phyloP scores from a whole-genome alignment of 2,113 vertebrate genomes.

The Bungarus multicinctus region DNA sequence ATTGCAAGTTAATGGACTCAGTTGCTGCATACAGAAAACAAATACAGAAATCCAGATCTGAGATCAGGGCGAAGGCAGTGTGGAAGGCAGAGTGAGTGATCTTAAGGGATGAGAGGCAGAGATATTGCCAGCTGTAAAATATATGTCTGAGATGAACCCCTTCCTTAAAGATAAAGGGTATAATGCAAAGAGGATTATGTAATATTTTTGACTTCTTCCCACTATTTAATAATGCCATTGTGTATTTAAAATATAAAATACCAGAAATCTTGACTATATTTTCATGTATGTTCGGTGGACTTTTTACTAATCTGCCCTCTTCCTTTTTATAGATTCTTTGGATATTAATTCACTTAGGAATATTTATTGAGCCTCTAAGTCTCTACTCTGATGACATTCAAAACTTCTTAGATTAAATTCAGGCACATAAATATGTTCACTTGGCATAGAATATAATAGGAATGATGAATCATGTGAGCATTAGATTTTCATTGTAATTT shows the following conservation, averaged over 20 bases:
- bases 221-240: background rate
- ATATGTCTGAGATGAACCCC: background rate
- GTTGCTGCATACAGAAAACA: background rate
- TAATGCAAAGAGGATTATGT: background rate
- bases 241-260: background rate
- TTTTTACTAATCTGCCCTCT: background rate
- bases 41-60: background rate
- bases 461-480: conserved; percentile 43
- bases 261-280: accelerated
- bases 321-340: background rate
- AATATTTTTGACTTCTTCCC: background rate
- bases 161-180: background rate
- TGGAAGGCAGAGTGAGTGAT: background rate
- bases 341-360: conserved; percentile 4
- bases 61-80: background rate
- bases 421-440: conserved; percentile 1
- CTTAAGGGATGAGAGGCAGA: background rate
- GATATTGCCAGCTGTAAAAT: background rate
- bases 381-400: conserved; percentile 5
- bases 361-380: background rate
- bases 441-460: conserved; percentile 34
- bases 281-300: accelerated
- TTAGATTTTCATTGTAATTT: conserved; percentile 44
- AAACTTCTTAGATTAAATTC: conserved; percentile 24
- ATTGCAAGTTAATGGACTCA: background rate